phyloP scores from a whole-genome alignment of 2,113 vertebrate species.

The Misgurnus anguillicaudatus region DNA sequence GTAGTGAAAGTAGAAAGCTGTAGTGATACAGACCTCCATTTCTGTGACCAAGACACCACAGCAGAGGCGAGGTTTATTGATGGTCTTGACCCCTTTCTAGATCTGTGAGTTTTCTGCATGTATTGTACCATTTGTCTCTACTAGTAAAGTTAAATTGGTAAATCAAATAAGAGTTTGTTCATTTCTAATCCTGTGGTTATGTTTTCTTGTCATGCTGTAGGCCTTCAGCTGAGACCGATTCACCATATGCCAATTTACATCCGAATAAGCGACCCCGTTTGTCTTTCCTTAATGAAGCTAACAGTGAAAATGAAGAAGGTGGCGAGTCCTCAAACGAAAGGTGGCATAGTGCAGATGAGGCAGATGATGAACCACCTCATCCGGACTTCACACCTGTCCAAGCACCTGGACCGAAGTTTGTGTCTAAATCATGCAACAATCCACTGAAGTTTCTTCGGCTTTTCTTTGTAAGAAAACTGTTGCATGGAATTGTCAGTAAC shows the following conservation, averaged over 20 bases:
- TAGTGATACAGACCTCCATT: neutral
- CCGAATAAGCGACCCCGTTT: neutral
- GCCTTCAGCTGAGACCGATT: neutral
- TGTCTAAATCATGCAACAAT: slow-evolving; percentile 25
- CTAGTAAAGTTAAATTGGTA: neutral
- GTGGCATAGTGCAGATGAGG: neutral
- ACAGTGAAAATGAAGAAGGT: too few species aligned
- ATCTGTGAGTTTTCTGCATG: neutral
- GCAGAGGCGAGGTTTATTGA: slow-evolving; percentile 9
- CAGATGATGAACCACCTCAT: slow-evolving; percentile 1
- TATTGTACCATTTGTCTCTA: too few species aligned
- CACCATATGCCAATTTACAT: neutral
- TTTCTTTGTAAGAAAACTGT: neutral
- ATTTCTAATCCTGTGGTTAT: neutral
- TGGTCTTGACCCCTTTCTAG: slow-evolving; percentile 18
- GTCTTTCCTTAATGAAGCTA: neutral
- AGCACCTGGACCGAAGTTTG: slow-evolving; percentile 24
- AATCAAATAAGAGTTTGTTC: neutral
- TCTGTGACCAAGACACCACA: neutral
- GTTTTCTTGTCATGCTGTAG: neutral
- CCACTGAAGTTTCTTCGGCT: slow-evolving; percentile 11
- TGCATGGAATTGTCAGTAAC: neutral
- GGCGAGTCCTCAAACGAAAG: neutral
- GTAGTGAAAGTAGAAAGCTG: neutral
- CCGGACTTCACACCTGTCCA: slow-evolving; percentile 9